Evolutionary conservation across 2,888 invertebrate species (phyloP).

Genomic region (Cremastinae sp.): DNA sequence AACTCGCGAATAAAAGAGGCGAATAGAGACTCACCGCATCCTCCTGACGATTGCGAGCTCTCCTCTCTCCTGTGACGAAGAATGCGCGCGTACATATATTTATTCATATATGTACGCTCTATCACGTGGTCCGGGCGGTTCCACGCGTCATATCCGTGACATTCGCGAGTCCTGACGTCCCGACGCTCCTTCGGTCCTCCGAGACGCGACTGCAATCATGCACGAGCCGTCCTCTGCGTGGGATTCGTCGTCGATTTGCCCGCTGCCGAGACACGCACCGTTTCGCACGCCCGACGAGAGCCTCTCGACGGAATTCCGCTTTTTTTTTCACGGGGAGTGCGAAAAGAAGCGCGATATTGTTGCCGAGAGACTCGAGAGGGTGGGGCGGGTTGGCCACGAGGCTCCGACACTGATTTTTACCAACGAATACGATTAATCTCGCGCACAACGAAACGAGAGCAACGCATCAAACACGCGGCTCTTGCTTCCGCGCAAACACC

Average conservation of each 20-base stretch:
- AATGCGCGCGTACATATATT: constrained; percentile 48
- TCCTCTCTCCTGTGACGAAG: constrained; percentile 26
- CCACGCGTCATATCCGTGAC: constrained; percentile 73
- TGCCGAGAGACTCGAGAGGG: constrained; percentile 28
- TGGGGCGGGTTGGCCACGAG: constrained; percentile 28
- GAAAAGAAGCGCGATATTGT: constrained; percentile 5
- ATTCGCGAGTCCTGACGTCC: constrained; percentile 24
- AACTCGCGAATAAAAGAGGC: neutral
- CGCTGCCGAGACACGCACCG: too few relatives aligned
- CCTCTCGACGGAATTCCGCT: too few relatives aligned
- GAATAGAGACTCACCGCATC: constrained; percentile 65
- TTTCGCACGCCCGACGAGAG: too few relatives aligned
- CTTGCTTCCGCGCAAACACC: too few relatives aligned
- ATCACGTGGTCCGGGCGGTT: constrained; percentile 74
- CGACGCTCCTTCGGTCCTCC: constrained; percentile 3
- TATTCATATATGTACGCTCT: constrained; percentile 47
- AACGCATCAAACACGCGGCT: too few relatives aligned
- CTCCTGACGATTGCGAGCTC: constrained; percentile 50
- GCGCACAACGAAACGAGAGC: too few relatives aligned
- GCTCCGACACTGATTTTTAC: neutral
- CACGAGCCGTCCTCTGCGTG: too few relatives aligned
- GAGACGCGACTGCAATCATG: constrained; percentile 13
- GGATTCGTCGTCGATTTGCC: too few relatives aligned
- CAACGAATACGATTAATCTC: too few relatives aligned
- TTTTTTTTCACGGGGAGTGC: too few relatives aligned